Evolutionary conservation across 2,888 invertebrate genomes (phyloP).

Genomic region (Apomyelois bistriatella): DNA sequence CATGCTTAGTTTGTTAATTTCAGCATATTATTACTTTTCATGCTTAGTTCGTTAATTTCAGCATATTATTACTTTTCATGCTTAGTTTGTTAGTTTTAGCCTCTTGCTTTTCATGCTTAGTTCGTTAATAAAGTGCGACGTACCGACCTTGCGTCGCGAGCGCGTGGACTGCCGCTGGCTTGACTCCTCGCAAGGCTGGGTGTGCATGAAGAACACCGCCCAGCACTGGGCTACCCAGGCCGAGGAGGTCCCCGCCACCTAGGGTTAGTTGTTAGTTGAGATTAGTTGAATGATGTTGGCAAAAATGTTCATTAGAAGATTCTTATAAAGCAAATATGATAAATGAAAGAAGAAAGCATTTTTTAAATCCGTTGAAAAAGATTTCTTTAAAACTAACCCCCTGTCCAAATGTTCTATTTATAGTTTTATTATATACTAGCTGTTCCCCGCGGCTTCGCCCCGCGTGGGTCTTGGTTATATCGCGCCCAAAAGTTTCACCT

Average conservation of each 20-base stretch:
- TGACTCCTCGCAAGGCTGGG: conserved; percentile 84
- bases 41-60: conserved; percentile 17
- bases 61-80: conserved; percentile 17
- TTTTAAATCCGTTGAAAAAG: too few species aligned
- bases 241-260: conserved; percentile 75
- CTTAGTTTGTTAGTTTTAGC: conserved; percentile 29
- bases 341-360: too few species aligned
- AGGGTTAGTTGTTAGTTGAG: conserved; percentile 30
- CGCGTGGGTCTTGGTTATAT: too few species aligned
- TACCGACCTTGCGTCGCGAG: conserved; percentile 77
- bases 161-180: conserved; percentile 73
- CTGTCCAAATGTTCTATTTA: too few species aligned
- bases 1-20: conserved; percentile 18
- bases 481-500: too few species aligned
- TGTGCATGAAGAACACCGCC: conserved; percentile 77
- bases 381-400: too few species aligned
- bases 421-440: too few species aligned
- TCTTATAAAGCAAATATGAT: too few species aligned
- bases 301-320: neutral
- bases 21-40: conserved; percentile 16
- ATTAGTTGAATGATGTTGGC: conserved; percentile 1
- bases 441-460: too few species aligned
- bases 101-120: too few species aligned
- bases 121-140: conserved; percentile 50
- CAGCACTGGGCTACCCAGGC: conserved; percentile 65